Evolutionary conservation across 2,888 invertebrate species (phyloP).

Genomic region (Latrodectus elegans): DNA sequence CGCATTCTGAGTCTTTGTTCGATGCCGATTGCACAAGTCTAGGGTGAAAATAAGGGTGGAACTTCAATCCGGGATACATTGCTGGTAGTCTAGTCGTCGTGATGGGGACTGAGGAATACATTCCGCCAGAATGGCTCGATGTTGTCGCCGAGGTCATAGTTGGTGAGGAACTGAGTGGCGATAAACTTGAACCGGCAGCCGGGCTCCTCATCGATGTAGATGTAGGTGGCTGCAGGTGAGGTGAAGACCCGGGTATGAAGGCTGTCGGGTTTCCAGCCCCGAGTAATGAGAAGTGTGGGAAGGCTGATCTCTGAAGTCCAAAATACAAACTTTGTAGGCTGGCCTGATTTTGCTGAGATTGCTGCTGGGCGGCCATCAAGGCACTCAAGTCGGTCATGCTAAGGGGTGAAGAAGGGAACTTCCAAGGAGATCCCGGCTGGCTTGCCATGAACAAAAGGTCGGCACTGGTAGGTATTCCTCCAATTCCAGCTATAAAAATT

Average conservation of each 20-base stretch:
- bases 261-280: constrained; percentile 27
- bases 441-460: constrained; percentile 70
- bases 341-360: constrained; percentile 34
- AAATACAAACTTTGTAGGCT: constrained; percentile 60
- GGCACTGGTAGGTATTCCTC: constrained; percentile 68
- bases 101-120: constrained; percentile 47
- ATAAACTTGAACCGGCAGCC: constrained; percentile 31
- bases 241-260: constrained; percentile 16
- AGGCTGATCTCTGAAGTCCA: constrained; percentile 65
- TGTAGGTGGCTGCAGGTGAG: constrained; percentile 22
- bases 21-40: constrained; percentile 57
- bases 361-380: constrained; percentile 69
- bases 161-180: constrained; percentile 26
- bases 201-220: constrained; percentile 29
- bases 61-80: constrained; percentile 64
- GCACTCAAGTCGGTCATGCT: constrained; percentile 68
- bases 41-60: constrained; percentile 67
- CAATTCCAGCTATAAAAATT: constrained; percentile 42
- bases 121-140: constrained; percentile 10
- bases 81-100: constrained; percentile 53
- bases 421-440: constrained; percentile 66
- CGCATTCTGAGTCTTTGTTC: constrained; percentile 59
- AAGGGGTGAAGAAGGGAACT: constrained; percentile 66
- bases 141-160: constrained; percentile 23
- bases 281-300: constrained; percentile 55